Evolutionary conservation across 2,888 invertebrate genomes (phyloP), one percentile per base, ranked within the genome.

Genomic region (Mayetiola destructor): DNA sequence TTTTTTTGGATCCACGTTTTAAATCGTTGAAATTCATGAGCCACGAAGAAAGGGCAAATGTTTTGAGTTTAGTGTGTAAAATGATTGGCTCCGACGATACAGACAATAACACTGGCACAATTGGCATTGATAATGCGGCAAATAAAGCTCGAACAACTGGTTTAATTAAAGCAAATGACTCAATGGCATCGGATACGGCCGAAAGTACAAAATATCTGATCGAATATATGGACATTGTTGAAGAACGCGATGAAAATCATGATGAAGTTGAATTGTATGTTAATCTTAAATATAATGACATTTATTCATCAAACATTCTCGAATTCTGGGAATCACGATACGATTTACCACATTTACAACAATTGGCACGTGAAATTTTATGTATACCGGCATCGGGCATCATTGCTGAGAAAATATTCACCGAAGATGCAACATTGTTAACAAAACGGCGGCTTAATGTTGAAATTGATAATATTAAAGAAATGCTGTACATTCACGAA

Each of bases 11-110:
- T 56, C 56, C 56, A 27, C 29, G 56, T 20, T 56, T 40, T 21
- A 56, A 56, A 56, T 56, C 56, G 21, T 16, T 56, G 14, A 56
- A 56, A 56, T 56, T 56, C 16, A 21, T 56, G 39, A 40, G 32
- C 30, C 29, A 29, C 1, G 56, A 56, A 20, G 56, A 56, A 6
- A 56, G 32, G 42, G 3, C 30, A 20, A 42, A 12, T 21, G 30
- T 56, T 1, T n/a, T 40, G 16, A 39, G 18, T 40, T 42, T 40
- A 21, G 42, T 42, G 2, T 29, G 32, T 8, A 42, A 42, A 32
- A 40, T 56, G 39, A 16, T 53, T 8, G 20, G 30, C 10, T 30
- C 32, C 2, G 53, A 53, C 14, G 53, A 20, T 53, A 20, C n/a
- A 4, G 30, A 2, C 2, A 53, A 53, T 53, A 20, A 30, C 1